Evolutionary conservation across 2,888 invertebrate genomes (phyloP), one percentile per base, ranked within the genome.

Genomic region (Dugesia japonica): DNA sequence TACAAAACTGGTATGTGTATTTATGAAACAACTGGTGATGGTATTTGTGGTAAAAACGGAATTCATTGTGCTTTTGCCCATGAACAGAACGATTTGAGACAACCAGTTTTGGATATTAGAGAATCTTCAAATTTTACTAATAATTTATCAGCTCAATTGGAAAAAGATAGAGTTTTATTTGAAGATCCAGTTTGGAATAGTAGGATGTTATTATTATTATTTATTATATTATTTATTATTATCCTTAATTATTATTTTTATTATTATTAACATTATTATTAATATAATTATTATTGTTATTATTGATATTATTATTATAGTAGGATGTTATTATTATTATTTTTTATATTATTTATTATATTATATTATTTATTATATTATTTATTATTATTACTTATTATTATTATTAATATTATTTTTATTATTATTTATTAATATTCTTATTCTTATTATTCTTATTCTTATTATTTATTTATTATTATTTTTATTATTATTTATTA

Each of bases 1-100:
- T 97, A 95, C 87, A 98, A 98, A 87, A 97, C 97, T 28, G 95
- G 95, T 83, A 94, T 94, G 89, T 98, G 97, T 86, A 95, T 97
- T 17, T 94, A 97, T 86, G 94, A 97, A 83, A 95, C 97, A 23
- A 97, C 97, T 84, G 88, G 91, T 42, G 89, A 94, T 79, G 97
- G 97, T 42, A 90, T 91, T 84, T 98, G 97, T 86, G 92, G 92
- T 0, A 97, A 97, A 87, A 98, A 98, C 87, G 97, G 97, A 38
- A 90, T 93, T 42, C 97, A 98, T 85, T 98, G 97, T 86, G 97
- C 97, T 26, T 98, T 97, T 86, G 97, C 97, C 1, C 97, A 98
- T 85, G 94, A 95, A 31, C 90, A 91, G 80, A 91, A 91, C 82
- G 97, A 97, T 86, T 89, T 97, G 71, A 88, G 97, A 80, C 92